phyloP scores from a whole-genome alignment of 2,113 vertebrate genomes.

The Lontra canadensis region DNA sequence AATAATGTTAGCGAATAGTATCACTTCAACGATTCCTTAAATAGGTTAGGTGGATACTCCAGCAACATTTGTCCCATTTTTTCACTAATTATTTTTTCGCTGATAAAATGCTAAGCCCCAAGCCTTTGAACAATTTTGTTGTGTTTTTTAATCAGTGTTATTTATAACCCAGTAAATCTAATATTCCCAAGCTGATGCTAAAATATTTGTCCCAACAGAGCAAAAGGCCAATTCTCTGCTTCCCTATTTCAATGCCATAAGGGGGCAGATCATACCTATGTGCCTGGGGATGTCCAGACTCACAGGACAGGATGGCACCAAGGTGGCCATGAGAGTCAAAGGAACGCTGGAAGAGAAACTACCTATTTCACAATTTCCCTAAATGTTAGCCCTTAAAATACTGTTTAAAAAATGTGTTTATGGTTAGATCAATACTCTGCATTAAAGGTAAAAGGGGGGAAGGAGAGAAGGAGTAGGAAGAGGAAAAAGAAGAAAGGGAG shows the following conservation, averaged over 20 bases:
- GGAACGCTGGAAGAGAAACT: not conserved
- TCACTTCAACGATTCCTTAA: slow-evolving; percentile 39
- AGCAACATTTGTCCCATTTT: slow-evolving; percentile 47
- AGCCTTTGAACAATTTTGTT: not conserved
- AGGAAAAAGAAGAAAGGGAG: too few relatives aligned
- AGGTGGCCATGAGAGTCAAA: not conserved
- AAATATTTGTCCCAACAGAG: not conserved
- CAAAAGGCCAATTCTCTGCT: not conserved
- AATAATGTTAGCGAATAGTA: not conserved
- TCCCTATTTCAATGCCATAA: not conserved
- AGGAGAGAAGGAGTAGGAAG: too few relatives aligned
- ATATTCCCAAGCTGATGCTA: not conserved
- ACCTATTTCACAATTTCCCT: not conserved
- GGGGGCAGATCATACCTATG: rapidly evolving
- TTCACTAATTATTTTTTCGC: slow-evolving; percentile 54
- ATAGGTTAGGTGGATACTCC: slow-evolving; percentile 22
- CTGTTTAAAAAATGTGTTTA: not conserved
- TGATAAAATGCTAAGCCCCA: slow-evolving; percentile 41
- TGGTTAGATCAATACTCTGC: not conserved
- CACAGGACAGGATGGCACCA: too few relatives aligned
- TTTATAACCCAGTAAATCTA: slow-evolving; percentile 49
- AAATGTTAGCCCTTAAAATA: not conserved
- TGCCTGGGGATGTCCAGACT: not conserved
- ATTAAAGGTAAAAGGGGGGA: not conserved
- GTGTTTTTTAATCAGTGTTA: slow-evolving; percentile 57